Evolutionary conservation across 2,888 invertebrate species (phyloP).

Genomic region (Boloria selene): DNA sequence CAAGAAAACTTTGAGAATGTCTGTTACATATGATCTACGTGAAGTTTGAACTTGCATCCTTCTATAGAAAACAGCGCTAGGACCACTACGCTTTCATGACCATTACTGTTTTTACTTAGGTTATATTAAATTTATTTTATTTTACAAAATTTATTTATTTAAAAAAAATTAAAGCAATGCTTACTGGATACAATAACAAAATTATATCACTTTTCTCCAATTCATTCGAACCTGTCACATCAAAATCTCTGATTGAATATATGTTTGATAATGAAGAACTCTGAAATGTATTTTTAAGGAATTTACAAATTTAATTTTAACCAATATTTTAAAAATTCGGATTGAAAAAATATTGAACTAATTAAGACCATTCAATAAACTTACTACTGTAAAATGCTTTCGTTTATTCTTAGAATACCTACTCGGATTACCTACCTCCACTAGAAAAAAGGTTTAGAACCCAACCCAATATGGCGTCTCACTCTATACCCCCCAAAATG

Average conservation of each 20-base stretch:
- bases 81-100: too few relatives aligned
- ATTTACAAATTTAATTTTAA: not conserved
- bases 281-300: not conserved
- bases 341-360: not conserved
- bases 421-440: too few relatives aligned
- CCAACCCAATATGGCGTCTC: too few relatives aligned
- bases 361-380: not conserved
- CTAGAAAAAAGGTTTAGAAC: too few relatives aligned
- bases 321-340: not conserved
- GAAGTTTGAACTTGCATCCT: too few relatives aligned
- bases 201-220: conserved; percentile 2
- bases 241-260: not conserved
- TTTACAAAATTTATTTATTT: too few relatives aligned
- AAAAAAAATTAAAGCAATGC: not conserved
- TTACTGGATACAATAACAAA: conserved; percentile 1
- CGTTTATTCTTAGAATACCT: too few relatives aligned
- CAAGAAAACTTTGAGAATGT: too few relatives aligned
- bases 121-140: not conserved
- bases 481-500: too few relatives aligned
- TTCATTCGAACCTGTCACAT: not conserved
- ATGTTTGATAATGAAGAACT: not conserved
- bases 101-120: not conserved
- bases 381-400: too few relatives aligned
- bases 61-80: too few relatives aligned
- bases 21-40: too few relatives aligned